A percentile compares a stretch with the other conserved stretches of the same genome.
Conservation (phyloP, 1,140 invertebrate genomes). For the Metopolophium dirhodum region DNA sequence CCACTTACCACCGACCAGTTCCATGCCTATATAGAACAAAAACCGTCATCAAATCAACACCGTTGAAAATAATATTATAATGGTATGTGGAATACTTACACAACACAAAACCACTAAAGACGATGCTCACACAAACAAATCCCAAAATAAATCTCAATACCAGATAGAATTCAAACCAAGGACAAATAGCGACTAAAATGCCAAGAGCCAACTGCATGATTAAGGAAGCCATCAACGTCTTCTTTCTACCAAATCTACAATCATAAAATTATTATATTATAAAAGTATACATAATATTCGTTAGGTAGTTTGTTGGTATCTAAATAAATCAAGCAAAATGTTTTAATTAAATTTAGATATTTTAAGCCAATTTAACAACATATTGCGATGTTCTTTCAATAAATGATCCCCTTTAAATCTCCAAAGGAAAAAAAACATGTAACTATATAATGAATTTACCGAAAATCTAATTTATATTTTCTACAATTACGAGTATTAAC, state of each 20-base stretch:
- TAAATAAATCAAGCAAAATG: background rate
- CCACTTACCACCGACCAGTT: constrained; percentile 77
- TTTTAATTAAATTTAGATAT: background rate
- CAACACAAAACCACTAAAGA: constrained; percentile 75
- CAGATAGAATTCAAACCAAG: constrained; percentile 72
- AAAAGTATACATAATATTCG: background rate
- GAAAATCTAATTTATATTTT: background rate
- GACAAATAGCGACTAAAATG: constrained; percentile 69
- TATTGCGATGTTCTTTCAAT: background rate
- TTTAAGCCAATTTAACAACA: background rate
- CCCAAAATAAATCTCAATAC: constrained; percentile 70
- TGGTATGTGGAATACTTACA: constrained; percentile 60
- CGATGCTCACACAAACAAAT: constrained; percentile 75
- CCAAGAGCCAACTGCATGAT: constrained; percentile 71
- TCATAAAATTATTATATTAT: background rate
- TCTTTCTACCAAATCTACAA: constrained; percentile 76
- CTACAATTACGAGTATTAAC: background rate
- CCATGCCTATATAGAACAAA: constrained; percentile 67
- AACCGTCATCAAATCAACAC: background rate
- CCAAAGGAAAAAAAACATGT: background rate
- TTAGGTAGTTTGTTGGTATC: background rate
- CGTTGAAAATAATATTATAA: background rate
- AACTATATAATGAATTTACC: background rate
- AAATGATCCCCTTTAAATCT: background rate
- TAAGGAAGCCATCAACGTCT: constrained; percentile 73